Evolutionary conservation across 2,113 vertebrate species (phyloP).

Genomic region (Callipepla californica): DNA sequence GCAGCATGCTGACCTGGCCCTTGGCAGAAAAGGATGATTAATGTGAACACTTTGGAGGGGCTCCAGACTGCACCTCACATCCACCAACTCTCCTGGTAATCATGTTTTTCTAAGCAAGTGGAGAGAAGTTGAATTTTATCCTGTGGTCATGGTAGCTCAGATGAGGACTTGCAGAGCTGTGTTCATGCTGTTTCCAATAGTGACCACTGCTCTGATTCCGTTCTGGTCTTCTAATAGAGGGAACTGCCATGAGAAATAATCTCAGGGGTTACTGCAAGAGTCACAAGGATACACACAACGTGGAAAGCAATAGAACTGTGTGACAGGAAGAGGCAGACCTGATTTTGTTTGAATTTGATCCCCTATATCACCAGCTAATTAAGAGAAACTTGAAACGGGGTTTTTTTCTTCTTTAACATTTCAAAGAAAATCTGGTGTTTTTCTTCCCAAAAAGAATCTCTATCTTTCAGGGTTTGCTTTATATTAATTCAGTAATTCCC

Average conservation of each 20-base stretch:
- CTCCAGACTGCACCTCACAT: neutral
- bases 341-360: neutral
- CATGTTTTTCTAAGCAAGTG: neutral
- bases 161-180: too few relatives aligned
- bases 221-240: accelerated
- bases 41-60: neutral
- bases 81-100: neutral
- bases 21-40: neutral
- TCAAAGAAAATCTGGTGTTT: neutral
- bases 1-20: neutral
- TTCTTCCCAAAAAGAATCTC: neutral
- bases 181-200: neutral
- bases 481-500: neutral
- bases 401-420: neutral
- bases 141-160: neutral
- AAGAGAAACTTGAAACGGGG: neutral
- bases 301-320: neutral
- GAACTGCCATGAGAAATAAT: neutral
- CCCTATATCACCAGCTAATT: neutral
- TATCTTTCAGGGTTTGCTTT: neutral
- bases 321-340: neutral
- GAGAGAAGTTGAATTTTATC: neutral
- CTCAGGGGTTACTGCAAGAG: neutral
- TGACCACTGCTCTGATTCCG: neutral
- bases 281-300: too few relatives aligned